Base-by-base conservation (phyloP, 1,140 invertebrate genomes). In the Papilio helenus region DNA sequence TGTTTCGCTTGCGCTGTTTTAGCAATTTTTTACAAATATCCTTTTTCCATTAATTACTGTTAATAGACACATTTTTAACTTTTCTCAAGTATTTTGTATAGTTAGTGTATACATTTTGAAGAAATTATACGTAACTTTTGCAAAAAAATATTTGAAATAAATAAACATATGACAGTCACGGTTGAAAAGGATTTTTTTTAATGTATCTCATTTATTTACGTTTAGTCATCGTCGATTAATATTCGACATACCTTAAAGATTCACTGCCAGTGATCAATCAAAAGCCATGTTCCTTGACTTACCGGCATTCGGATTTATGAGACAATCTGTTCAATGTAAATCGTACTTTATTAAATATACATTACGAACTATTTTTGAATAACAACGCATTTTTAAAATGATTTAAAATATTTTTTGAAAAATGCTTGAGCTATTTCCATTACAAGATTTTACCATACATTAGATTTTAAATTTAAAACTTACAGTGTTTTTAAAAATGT, bases 201-300 rank as follows among this genome's bases (percentile, higher is more conserved):
- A 72, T 85, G 84, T 84, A 85, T 80, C 86, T 88, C 88, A 90
- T 90, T 90, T 91, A 89, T 93, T 89, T 89, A 84, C 85, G 90
- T 90, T 91, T 86, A 92, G 90, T 92, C 92, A 93, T 92, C 87
- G 79, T 88, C 84, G 85, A 88, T 89, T 89, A 89, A 89, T 90
- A 92, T 89, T 88, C 86, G 87, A 88, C 86, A 88, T 89, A 83
- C 81, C 83, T 84, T 85, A 82, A 88, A 81, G 79, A 87, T 85
- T 87, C 89, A 91, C 86, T 86, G 85, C 82, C 79, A 85, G 81
- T 85, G 74, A 93, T 93, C 90, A 89, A 93, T 93, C 90, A 91
- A 87, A 86, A 78, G n/a, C 58, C 61, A 42, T 65, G 76, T 77
- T 77, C 29, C 76, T 77, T 77, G 42, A 46, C 72, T 74, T 74